Evolutionary conservation across 2,113 vertebrate genomes (phyloP).

Genomic region (Sinocyclocheilus grahami): DNA sequence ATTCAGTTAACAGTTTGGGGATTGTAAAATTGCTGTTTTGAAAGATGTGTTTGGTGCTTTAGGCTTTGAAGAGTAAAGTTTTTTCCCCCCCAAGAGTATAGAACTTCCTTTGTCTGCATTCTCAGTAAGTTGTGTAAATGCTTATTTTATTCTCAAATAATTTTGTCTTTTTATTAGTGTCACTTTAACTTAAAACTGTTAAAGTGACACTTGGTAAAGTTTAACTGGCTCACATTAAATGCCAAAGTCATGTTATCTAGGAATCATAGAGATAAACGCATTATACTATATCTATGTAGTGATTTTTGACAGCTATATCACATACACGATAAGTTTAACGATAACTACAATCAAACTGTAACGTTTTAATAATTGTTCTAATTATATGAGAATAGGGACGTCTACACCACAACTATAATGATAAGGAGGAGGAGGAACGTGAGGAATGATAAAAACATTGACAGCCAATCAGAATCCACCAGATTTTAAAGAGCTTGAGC

Average conservation of each 20-base stretch:
- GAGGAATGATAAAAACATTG: no score
- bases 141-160: background rate
- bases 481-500: no score
- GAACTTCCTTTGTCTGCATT: background rate
- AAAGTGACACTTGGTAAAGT: no score
- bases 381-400: no score
- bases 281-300: conserved; percentile 11
- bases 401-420: no score
- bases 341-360: background rate
- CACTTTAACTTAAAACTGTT: background rate
- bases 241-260: no score
- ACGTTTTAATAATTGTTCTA: no score
- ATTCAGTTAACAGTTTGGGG: conserved; percentile 26
- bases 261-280: no score
- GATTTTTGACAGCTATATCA: background rate
- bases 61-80: background rate
- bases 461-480: no score
- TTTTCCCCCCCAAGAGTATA: no score
- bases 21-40: conserved; percentile 41
- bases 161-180: background rate
- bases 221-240: background rate
- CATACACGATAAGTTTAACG: no score
- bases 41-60: conserved; percentile 12
- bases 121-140: background rate
- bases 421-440: no score